Percentiles rank a stretch among this genome's conserved stretches.
Conservation (phyloP, 2,797 vertebrate genomes). For the Protosalanx chinensis region DNA sequence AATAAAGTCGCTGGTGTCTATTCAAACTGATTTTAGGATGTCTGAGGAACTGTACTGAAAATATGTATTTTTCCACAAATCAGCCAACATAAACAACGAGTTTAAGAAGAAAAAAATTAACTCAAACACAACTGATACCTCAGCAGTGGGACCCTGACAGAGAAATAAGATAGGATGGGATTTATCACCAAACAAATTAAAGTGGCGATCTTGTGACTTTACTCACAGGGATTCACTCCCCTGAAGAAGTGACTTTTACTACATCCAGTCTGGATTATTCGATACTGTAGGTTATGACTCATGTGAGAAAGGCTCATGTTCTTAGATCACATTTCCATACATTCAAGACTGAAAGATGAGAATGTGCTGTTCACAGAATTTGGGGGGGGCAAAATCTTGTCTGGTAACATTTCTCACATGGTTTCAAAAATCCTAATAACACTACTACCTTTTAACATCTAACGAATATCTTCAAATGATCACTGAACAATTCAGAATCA, state of each 20-base stretch:
- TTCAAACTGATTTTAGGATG: neutral
- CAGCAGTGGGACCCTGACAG: conserved; percentile 2
- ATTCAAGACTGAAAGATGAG: neutral
- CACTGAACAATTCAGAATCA: no score
- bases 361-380: no score
- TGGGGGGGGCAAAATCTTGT: no score
- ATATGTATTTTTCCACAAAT: neutral
- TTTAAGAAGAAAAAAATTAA: neutral
- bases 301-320: neutral
- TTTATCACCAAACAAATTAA: neutral
- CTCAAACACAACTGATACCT: neutral
- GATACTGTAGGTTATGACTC: conserved; percentile 8
- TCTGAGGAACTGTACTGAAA: neutral
- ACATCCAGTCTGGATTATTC: conserved; percentile 12
- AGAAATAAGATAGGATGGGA: neutral
- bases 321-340: neutral
- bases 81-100: no score
- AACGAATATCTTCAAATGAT: no score
- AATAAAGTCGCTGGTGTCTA: neutral
- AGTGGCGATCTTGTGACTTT: neutral
- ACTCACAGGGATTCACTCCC: conserved; percentile 3
- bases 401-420: no score
- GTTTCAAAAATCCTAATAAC: no score
- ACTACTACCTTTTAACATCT: no score
- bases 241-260: neutral